These are phyloP conservation scores for Phenganax subtilis DNA, from an alignment of 92 coral and sea anemone species.

Conservation along the genomic window DNA sequence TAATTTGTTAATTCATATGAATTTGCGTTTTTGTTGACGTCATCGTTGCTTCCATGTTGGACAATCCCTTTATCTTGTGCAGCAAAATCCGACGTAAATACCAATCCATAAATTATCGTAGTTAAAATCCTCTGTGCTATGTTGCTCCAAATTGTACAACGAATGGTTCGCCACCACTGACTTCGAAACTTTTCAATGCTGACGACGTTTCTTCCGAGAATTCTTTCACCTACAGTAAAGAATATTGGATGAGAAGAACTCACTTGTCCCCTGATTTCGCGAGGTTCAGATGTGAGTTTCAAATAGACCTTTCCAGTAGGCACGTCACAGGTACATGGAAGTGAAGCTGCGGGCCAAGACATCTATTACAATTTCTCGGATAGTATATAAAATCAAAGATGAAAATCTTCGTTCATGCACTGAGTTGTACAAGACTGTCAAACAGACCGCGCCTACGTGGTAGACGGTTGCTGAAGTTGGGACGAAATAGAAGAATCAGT, in stretches of 20 bases:
- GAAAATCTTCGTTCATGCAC: neutral
- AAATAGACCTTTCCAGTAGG: no score
- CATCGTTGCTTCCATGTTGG: neutral
- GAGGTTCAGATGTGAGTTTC: neutral
- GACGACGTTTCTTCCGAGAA: conserved; percentile 77
- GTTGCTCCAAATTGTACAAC: conserved; percentile 96
- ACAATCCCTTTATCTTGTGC: neutral
- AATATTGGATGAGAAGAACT: neutral
- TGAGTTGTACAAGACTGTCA: neutral
- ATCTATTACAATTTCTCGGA: no score
- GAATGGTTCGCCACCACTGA: conserved; percentile 73
- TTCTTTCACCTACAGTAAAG: conserved; percentile 56
- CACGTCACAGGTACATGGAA: no score
- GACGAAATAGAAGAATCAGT: neutral
- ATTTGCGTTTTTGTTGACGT: neutral
- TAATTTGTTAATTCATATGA: conserved; percentile 1
- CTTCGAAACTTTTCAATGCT: conserved; percentile 75
- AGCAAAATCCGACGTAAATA: neutral
- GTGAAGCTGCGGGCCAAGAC: no score
- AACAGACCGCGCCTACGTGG: neutral
- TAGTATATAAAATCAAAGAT: neutral
- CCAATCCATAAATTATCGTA: neutral
- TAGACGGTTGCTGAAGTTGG: neutral
- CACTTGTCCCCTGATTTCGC: no score
- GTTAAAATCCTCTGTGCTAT: conserved; percentile 35